Evolutionary conservation across 2,888 invertebrate genomes (phyloP).

Genomic region (Lasioglossum zephyrum): DNA sequence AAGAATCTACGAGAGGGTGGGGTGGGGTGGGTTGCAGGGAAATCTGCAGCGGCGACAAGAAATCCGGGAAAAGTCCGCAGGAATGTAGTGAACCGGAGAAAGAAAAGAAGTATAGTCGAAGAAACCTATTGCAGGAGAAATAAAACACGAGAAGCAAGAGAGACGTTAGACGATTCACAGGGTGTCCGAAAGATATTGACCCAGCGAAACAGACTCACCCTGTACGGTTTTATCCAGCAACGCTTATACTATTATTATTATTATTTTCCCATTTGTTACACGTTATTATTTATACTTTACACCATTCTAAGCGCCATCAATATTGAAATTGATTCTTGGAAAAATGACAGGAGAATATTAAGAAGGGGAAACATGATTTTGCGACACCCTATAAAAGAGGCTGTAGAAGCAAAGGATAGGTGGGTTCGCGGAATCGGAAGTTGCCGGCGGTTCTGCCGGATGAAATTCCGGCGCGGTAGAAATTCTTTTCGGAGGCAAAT

Average conservation of each 20-base stretch:
- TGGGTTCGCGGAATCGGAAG: constrained; percentile 5
- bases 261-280: background rate
- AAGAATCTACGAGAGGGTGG: background rate
- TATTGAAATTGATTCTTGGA: too few species aligned
- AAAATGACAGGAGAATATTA: background rate
- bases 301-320: background rate
- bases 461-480: constrained; percentile 6
- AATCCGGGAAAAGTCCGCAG: background rate
- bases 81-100: background rate
- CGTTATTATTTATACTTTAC: background rate
- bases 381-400: background rate
- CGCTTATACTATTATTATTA: too few species aligned
- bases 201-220: background rate
- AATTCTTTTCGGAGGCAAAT: constrained; percentile 19
- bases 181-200: background rate
- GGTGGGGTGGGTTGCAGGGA: background rate
- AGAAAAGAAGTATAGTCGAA: background rate
- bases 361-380: background rate
- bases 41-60: constrained; percentile 4
- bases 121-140: background rate
- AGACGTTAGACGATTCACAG: background rate
- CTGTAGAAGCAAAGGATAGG: background rate
- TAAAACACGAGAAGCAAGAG: background rate
- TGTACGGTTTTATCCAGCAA: too few species aligned
- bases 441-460: background rate